Conservation (phyloP, 1,140 invertebrate genomes). For the Drosophila teissieri region DNA sequence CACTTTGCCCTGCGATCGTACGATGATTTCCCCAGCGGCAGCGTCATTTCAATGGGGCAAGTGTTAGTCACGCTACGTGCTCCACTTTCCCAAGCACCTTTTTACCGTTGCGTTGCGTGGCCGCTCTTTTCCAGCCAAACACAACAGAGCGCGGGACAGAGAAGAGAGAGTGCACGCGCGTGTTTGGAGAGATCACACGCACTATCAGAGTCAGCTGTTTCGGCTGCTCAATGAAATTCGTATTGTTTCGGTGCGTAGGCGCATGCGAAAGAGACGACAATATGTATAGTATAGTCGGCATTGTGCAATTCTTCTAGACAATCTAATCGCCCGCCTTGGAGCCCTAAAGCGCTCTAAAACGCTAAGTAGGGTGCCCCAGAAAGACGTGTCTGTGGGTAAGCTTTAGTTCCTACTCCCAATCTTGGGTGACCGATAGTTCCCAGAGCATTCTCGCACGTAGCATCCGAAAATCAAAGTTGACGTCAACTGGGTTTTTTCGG, state of each 20-base stretch:
- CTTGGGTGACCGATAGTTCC: background rate
- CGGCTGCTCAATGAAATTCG: conserved; percentile 33
- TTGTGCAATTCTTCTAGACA: conserved; percentile 15
- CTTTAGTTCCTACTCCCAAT: conserved; percentile 8
- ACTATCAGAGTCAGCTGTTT: conserved; percentile 48
- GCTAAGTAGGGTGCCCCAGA: background rate
- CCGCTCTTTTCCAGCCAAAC: conserved; percentile 17
- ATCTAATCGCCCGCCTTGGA: conserved; percentile 15
- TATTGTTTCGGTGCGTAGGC: conserved; percentile 26
- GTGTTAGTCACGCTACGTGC: conserved; percentile 23
- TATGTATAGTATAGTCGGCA: background rate
- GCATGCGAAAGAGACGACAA: background rate
- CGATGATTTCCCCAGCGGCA: conserved; percentile 50
- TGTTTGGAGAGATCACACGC: conserved; percentile 36
- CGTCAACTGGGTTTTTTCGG: conserved; percentile 37
- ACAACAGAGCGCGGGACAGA: conserved; percentile 31
- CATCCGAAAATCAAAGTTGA: conserved; percentile 29
- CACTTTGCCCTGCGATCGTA: conserved; percentile 47
- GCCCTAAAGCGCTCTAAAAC: background rate
- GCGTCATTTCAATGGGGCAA: conserved; percentile 34
- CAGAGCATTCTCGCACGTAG: conserved; percentile 13
- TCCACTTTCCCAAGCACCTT: conserved; percentile 39
- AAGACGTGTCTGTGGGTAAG: conserved; percentile 8
- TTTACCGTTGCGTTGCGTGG: conserved; percentile 30
- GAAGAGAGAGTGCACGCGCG: background rate